Evolutionary conservation across 2,888 invertebrate species (phyloP).

Genomic region (Cylindroiulus punctatus): DNA sequence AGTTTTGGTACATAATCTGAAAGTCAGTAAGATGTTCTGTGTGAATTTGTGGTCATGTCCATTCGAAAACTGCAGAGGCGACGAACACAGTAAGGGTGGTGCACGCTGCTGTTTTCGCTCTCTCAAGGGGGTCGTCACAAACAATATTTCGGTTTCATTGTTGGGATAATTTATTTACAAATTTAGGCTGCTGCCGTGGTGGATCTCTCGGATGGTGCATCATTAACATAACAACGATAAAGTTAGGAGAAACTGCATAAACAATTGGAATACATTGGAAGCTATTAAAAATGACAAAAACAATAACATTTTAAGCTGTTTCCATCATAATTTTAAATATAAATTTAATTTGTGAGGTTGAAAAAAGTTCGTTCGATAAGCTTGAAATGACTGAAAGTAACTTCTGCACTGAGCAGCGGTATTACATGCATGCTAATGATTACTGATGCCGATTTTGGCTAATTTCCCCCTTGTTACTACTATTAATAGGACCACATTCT

Average conservation of each 20-base stretch:
- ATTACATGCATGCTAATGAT: slow-evolving; percentile 35
- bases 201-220: not conserved
- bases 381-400: not conserved
- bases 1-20: not conserved
- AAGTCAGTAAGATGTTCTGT: not conserved
- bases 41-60: not conserved
- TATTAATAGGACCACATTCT: slow-evolving; percentile 34
- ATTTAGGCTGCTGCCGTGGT: not conserved
- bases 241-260: not conserved
- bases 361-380: not conserved
- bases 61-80: not conserved
- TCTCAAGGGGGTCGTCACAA: slow-evolving; percentile 45
- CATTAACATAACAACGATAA: not conserved
- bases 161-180: slow-evolving; percentile 7
- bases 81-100: slow-evolving; percentile 33
- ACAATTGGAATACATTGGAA: not conserved
- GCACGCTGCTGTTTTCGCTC: not conserved
- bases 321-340: not conserved
- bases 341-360: not conserved
- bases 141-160: slow-evolving; percentile 47
- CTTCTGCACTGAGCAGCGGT: too few species aligned
- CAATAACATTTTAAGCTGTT: not conserved
- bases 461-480: slow-evolving; percentile 28
- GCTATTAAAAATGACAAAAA: not conserved
- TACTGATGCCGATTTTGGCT: slow-evolving; percentile 7